These are phyloP conservation scores for Muscicapa comitata DNA, from an alignment of 2,797 vertebrate genomes.

Conservation along the genomic window DNA sequence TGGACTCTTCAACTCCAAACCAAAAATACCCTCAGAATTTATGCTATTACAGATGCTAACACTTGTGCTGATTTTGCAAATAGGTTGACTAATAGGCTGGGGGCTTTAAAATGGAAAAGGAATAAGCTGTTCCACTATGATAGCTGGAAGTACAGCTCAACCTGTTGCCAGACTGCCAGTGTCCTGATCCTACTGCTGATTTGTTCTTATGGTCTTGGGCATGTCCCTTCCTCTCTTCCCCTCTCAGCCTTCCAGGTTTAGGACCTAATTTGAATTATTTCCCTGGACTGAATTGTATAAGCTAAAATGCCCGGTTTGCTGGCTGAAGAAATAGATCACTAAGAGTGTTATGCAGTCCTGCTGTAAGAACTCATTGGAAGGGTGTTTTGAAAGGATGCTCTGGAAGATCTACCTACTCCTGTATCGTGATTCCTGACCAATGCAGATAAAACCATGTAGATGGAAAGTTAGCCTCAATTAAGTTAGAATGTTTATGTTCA, in stretches of 20 bases:
- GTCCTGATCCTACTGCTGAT: neutral
- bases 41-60: neutral
- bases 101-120: neutral
- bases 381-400: neutral
- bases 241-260: neutral
- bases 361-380: neutral
- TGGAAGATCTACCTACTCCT: neutral
- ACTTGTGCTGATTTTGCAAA: neutral
- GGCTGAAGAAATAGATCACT: neutral
- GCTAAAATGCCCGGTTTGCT: neutral
- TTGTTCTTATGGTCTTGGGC: neutral
- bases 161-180: neutral
- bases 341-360: neutral
- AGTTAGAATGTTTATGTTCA: neutral
- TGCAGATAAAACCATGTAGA: neutral
- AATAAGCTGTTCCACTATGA: neutral
- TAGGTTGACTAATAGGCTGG: neutral
- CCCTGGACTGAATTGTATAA: neutral
- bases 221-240: neutral
- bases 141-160: neutral
- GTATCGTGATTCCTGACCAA: neutral
- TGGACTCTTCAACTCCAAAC: neutral
- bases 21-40: neutral
- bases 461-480: neutral
- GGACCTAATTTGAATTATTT: neutral